These are phyloP conservation scores for Chironomus riparius DNA, from an alignment of 2,888 invertebrate genomes.

Conservation along the genomic window DNA sequence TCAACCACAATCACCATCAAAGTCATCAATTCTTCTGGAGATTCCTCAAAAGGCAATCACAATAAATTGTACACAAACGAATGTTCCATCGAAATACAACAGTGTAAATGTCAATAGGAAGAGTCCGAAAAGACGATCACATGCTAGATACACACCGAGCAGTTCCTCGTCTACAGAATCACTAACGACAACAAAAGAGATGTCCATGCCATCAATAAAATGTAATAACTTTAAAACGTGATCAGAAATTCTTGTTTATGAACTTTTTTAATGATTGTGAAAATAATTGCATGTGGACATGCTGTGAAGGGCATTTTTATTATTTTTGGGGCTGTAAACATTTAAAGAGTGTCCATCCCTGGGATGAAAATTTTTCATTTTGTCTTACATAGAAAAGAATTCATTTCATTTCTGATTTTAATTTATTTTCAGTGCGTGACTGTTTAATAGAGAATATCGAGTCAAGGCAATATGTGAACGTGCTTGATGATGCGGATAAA, in stretches of 20 bases:
- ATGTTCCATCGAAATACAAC: constrained; percentile 32
- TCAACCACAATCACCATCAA: constrained; percentile 34
- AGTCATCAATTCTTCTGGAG: constrained; percentile 47
- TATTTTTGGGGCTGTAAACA: too few relatives aligned
- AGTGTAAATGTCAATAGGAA: constrained; percentile 43
- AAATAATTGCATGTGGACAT: too few relatives aligned
- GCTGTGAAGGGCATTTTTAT: too few relatives aligned
- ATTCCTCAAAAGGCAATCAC: constrained; percentile 45
- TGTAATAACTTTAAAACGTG: constrained; percentile 18
- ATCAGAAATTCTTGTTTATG: neutral
- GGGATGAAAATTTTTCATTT: too few relatives aligned
- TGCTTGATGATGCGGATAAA: constrained; percentile 6
- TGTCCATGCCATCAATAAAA: constrained; percentile 32
- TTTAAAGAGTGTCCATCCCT: too few relatives aligned
- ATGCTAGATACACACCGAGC: constrained; percentile 45
- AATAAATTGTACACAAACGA: constrained; percentile 30
- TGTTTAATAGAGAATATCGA: constrained; percentile 16
- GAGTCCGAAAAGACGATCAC: constrained; percentile 50
- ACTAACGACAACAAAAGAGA: constrained; percentile 42
- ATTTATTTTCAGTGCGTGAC: constrained; percentile 21
- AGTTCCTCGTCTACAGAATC: constrained; percentile 55
- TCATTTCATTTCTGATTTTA: neutral
- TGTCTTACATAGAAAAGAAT: too few relatives aligned
- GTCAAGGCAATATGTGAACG: constrained; percentile 1
- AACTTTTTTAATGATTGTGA: too few relatives aligned